Base-by-base conservation (phyloP, 2,113 vertebrate genomes). In the Nannobrachium achirus region DNA sequence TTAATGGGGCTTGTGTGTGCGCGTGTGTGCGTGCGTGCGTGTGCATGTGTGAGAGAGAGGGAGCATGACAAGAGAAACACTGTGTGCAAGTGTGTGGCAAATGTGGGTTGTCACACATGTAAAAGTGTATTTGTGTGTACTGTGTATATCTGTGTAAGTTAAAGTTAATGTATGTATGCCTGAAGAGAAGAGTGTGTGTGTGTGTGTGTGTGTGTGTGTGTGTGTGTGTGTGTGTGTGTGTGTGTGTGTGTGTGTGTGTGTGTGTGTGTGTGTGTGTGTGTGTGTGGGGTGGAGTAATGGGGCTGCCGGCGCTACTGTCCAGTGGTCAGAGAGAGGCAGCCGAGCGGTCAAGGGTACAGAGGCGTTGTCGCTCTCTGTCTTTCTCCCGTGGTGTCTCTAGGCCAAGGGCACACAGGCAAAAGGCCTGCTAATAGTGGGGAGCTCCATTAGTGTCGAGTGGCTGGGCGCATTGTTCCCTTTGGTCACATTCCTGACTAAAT, bases 401-500 rank as follows among this genome's bases (percentile, higher is more conserved):
- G 85, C 87, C 89, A 89, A 89, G 86, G 85, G 84, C 82, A 20
- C 63, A 53, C 80, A 66, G 82, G 80, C 25, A 33, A 33, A 33
- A 33, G 25, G 25, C 25, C 25, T 33, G 66, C 88, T 87, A 88
- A 88, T 88, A 75, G 78, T 80, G 66, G 76, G 71, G 83, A 84
- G 85, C 81, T 88, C 80, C 80, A 89, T 91, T 89, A 91, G 86
- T 83, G 78, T 82, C 73, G 56, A 86, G 72, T 87, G 88, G 85
- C 86, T 88, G 85, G 81, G 78, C 88, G 77, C 79, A 89, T 89
- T 89, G 86, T 91, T 83, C 86, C 75, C 82, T 86, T 86, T 86
- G 79, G 89, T 82, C 76, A 85, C 87, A 89, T 89, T 91, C 86
- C 84, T 84, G 73, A 67, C 80, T 91, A 88, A 89, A 89, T 83